Percentiles rank a stretch among this genome's conserved stretches.
These are phyloP conservation scores for Xiphorhynchus erythropygius DNA, from an alignment of 2,797 vertebrate genomes.

Conservation along the genomic window DNA sequence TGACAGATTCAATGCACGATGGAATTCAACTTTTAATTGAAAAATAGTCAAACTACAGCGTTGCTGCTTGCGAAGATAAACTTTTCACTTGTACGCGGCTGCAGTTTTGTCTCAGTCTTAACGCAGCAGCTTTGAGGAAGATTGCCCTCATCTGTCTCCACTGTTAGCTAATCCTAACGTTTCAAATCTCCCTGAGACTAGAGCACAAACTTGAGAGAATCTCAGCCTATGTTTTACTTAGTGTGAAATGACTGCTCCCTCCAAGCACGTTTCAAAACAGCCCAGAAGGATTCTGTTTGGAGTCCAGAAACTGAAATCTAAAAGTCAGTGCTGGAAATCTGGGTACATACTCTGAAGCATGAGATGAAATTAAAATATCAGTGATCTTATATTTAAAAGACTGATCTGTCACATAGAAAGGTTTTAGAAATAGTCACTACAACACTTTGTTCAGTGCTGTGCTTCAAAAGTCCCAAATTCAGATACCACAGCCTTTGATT, in stretches of 20 bases:
- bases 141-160: slow-evolving; percentile 47
- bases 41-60: slow-evolving; percentile 54
- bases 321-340: not conserved
- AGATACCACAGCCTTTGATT: not conserved
- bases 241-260: not conserved
- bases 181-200: not conserved
- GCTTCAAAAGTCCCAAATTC: not conserved
- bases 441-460: not conserved
- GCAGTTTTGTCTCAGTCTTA: slow-evolving; percentile 47
- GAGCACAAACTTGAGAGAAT: not conserved
- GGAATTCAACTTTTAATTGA: slow-evolving; percentile 64
- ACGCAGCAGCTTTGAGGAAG: slow-evolving; percentile 35
- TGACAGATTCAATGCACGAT: slow-evolving; percentile 52
- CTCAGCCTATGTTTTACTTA: not conserved
- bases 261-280: not conserved
- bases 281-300: not conserved
- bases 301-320: not conserved
- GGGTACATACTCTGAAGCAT: not conserved
- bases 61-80: slow-evolving; percentile 53
- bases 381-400: not conserved
- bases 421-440: not conserved
- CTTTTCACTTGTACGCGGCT: slow-evolving; percentile 35
- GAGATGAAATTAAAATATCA: not conserved
- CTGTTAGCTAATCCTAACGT: slow-evolving; percentile 11
- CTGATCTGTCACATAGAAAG: not conserved